A percentile compares a stretch with the other conserved stretches of the same genome.
Evolutionary conservation across 2,113 vertebrate genomes (phyloP).

Genomic region (Delphinapterus leucas): DNA sequence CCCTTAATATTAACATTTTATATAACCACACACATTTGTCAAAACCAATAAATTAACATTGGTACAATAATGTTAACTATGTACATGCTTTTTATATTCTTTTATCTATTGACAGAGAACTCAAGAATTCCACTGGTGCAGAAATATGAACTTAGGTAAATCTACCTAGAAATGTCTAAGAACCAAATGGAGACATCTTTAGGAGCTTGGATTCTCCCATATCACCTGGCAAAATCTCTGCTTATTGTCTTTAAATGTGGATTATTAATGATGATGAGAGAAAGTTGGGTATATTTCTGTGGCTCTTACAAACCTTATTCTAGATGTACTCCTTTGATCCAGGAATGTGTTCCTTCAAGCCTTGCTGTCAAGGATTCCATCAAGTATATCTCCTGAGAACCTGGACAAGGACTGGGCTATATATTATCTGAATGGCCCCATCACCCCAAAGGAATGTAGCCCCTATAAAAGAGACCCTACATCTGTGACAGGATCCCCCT

Average conservation of each 20-base stretch:
- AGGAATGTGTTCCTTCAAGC: neutral
- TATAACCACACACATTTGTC: neutral
- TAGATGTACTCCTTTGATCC: neutral
- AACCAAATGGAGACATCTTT: neutral
- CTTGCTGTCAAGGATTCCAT: neutral
- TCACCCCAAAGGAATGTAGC: neutral
- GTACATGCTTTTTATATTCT: neutral
- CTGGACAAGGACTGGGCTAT: neutral
- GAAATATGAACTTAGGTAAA: neutral
- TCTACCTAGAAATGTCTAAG: neutral
- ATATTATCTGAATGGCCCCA: too few relatives aligned
- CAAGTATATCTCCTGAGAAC: neutral
- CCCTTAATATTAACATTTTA: neutral
- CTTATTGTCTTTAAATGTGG: neutral
- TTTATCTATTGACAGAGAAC: neutral
- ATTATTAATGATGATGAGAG: neutral
- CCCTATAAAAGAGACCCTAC: neutral
- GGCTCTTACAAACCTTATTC: neutral
- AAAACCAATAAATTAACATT: neutral
- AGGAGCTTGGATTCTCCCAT: neutral
- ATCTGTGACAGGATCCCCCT: neutral
- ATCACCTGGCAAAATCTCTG: neutral
- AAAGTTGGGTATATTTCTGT: neutral
- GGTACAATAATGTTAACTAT: neutral
- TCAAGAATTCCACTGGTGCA: neutral